Evolutionary conservation across 1,140 invertebrate species (phyloP).

Genomic region (Drosophila mojavensis): DNA sequence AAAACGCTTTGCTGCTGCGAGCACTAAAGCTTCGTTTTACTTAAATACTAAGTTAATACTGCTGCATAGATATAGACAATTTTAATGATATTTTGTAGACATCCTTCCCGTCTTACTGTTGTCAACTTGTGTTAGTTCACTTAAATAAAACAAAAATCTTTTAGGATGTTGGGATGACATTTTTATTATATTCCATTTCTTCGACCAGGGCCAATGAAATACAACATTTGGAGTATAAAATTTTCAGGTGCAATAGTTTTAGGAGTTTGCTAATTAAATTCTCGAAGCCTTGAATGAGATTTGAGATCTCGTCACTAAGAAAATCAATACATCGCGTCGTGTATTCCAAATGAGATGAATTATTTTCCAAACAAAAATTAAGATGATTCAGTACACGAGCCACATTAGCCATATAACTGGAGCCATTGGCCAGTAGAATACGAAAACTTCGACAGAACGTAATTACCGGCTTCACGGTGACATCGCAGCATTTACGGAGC

Average conservation of each 20-base stretch:
- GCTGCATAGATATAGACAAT: too few species aligned
- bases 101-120: too few species aligned
- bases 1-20: too few species aligned
- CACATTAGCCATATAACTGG: conserved; percentile 35
- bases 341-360: conserved; percentile 24
- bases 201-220: conserved; percentile 47
- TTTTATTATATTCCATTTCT: conserved; percentile 24
- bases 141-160: conserved; percentile 9
- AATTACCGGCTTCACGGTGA: conserved; percentile 41
- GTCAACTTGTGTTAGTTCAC: not conserved
- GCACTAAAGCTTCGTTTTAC: too few species aligned
- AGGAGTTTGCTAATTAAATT: conserved; percentile 25
- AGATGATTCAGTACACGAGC: conserved; percentile 34
- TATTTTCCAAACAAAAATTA: conserved; percentile 42
- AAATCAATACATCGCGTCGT: conserved; percentile 31
- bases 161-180: conserved; percentile 13
- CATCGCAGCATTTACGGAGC: conserved; percentile 49
- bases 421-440: conserved; percentile 18
- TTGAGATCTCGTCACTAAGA: conserved; percentile 30
- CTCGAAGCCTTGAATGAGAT: conserved; percentile 23
- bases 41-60: too few species aligned
- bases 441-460: conserved; percentile 41
- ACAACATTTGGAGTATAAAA: conserved; percentile 52
- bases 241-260: conserved; percentile 37
- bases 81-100: too few species aligned